Base-by-base conservation (phyloP, 2,888 invertebrate species). In the Rhagium mordax region DNA sequence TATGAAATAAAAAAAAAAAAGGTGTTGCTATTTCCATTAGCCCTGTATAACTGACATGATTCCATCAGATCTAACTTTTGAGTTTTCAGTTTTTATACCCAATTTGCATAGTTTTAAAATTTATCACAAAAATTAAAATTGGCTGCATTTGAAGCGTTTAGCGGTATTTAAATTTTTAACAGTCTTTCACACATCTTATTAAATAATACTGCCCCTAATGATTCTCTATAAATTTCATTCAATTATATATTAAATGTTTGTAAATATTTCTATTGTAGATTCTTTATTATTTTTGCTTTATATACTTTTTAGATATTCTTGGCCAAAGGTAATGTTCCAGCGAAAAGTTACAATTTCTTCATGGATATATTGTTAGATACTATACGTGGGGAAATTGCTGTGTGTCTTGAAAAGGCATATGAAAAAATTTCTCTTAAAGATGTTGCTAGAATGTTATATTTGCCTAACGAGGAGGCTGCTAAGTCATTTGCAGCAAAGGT, bases 321-420 rank as follows among this genome's bases (percentile, higher is more conserved):
- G 81, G 96, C 96, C 0, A 96, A 96, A 90, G 97, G 95, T 21
- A 98, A 97, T 88, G 98, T 99, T 4, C 99, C 99, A 73, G 97
- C 98, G 0, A 95, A 96, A 76, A 96, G 95, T 76, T 99, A 99
- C 88, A 97, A 95, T 76, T 94, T 97, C 82, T 99, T 99, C 88
- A 98, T 99, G 91, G 97, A 99, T 82, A 97, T 98, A 73, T 90
- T 99, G 15, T 88, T 99, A 62, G 96, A 98, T 82, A 99, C 99
- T 0, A 97, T 99, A 33, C 92, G 99, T 60, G 95, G 96, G 81
- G 99, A 99, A 89, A 99, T 99, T 78, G 98, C 97, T 0, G 94
- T 94, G 0, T 99, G 99, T 85, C 94, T 99, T 86, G 98, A 99
- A 87, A 98, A 96, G 86, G 98, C 99, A 0, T 99, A 98, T 87